These are phyloP conservation scores for Neodon shergylaensis DNA, from an alignment of 2,113 vertebrate genomes.

Conservation along the genomic window DNA sequence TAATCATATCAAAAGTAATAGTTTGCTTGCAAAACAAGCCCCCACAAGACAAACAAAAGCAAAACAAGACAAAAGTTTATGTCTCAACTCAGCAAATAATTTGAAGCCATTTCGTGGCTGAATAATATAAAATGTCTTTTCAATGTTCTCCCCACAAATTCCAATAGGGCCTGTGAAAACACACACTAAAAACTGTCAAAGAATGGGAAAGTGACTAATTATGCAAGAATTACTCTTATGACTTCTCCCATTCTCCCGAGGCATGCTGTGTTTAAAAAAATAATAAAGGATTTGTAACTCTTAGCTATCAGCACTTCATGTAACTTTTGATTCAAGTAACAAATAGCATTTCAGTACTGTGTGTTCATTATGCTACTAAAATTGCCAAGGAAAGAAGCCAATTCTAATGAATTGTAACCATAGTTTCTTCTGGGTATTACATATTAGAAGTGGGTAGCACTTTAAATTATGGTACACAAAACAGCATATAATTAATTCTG, in stretches of 20 bases:
- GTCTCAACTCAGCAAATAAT: background rate
- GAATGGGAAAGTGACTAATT: conserved; percentile 71
- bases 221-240: conserved; percentile 61
- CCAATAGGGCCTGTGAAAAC: conserved; percentile 35
- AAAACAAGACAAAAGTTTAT: background rate
- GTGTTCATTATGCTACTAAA: conserved; percentile 75
- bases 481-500: conserved; percentile 82
- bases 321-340: conserved; percentile 80
- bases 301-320: conserved; percentile 75
- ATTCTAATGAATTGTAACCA: conserved; percentile 81
- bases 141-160: background rate
- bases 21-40: conserved; percentile 25
- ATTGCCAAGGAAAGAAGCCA: conserved; percentile 78
- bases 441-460: conserved; percentile 82
- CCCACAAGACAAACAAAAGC: background rate
- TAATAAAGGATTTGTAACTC: conserved; percentile 69
- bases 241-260: conserved; percentile 66
- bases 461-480: conserved; percentile 83
- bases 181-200: conserved; percentile 60
- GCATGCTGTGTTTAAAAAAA: conserved; percentile 66
- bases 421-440: conserved; percentile 77
- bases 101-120: background rate
- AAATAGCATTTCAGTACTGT: conserved; percentile 66
- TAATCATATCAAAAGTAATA: background rate
- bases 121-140: conserved; percentile 26